Conservation (phyloP, 2,113 vertebrate genomes). For the Hyperopisus bebe region DNA sequence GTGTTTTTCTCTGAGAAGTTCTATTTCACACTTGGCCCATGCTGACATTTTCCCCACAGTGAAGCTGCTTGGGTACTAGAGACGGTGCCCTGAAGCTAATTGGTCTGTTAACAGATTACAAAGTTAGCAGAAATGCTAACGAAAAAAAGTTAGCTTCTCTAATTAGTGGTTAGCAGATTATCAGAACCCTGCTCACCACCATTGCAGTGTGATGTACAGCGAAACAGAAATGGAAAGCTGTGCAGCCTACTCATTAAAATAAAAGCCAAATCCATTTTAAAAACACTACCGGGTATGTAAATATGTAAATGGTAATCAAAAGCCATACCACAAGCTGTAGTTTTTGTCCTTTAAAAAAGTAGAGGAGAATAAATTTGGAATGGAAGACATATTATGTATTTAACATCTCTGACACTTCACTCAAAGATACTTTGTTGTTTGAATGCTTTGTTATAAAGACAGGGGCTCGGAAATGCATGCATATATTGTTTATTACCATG, state of each 20-base stretch:
- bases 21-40: too few species aligned
- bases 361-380: neutral
- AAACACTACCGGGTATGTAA: neutral
- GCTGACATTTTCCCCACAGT: too few species aligned
- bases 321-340: neutral
- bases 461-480: neutral
- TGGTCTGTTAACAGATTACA: neutral
- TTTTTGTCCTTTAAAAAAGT: neutral
- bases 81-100: neutral
- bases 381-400: neutral
- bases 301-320: neutral
- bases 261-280: neutral
- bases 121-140: neutral
- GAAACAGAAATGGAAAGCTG: neutral
- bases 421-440: too few species aligned
- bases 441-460: neutral
- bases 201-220: neutral
- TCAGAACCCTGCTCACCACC: neutral
- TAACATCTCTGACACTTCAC: too few species aligned
- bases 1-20: too few species aligned
- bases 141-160: neutral
- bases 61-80: too few species aligned
- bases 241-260: neutral
- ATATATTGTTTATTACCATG: neutral
- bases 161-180: neutral